A percentile compares a stretch with the other conserved stretches of the same genome.
phyloP scores from a whole-genome alignment of 1,140 invertebrate genomes.

The Drosophila leontia region DNA sequence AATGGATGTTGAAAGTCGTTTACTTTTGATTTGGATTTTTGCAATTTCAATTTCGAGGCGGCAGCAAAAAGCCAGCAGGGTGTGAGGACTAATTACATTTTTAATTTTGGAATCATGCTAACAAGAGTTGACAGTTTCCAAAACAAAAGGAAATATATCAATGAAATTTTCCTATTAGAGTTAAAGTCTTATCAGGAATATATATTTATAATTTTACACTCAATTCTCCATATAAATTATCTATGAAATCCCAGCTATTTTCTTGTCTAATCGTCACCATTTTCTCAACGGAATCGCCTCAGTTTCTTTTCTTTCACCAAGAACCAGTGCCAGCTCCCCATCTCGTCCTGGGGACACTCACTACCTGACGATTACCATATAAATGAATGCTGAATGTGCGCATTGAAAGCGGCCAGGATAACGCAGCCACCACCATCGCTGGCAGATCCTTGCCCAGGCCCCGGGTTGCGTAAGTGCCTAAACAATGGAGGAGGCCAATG shows the following conservation, averaged over 20 bases:
- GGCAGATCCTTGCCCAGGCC: constrained; percentile 35
- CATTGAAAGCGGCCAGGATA: not conserved
- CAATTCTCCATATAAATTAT: not conserved
- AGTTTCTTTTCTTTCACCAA: not conserved
- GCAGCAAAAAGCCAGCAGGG: not conserved
- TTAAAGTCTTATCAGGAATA: no score
- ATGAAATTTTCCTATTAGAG: not conserved
- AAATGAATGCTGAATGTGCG: not conserved
- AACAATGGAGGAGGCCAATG: constrained; percentile 67
- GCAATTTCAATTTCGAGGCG: not conserved
- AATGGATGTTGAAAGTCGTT: constrained; percentile 4
- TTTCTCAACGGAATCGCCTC: not conserved
- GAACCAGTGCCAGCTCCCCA: constrained; percentile 2
- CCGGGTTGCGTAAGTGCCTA: constrained; percentile 74
- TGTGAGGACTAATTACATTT: constrained; percentile 14
- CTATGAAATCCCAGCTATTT: not conserved
- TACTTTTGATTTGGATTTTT: constrained; percentile 9
- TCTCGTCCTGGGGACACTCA: not conserved
- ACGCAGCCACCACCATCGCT: not conserved
- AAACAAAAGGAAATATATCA: not conserved
- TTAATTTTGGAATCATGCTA: not conserved
- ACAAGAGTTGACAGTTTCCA: not conserved
- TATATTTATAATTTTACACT: not conserved
- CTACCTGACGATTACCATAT: constrained; percentile 31
- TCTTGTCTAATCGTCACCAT: not conserved